Evolutionary conservation across 2,113 vertebrate genomes (phyloP).

Genomic region (Hemiprocne comata): DNA sequence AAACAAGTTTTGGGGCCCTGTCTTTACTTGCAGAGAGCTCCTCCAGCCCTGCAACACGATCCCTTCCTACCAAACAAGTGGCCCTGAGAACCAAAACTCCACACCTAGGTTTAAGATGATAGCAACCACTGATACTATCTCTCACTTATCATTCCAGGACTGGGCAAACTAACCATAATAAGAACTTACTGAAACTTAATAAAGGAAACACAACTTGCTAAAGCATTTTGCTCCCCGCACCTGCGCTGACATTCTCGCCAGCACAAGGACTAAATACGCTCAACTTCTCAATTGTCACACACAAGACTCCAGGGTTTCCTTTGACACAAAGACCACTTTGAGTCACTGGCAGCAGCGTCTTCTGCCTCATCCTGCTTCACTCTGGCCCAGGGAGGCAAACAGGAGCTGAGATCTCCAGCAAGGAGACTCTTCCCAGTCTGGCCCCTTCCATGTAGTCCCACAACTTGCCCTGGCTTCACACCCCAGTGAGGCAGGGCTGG

Average conservation of each 20-base stretch:
- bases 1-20: constrained; percentile 2
- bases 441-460: not conserved
- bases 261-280: not conserved
- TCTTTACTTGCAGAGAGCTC: not conserved
- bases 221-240: not conserved
- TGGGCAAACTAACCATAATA: not conserved
- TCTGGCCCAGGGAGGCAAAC: fast-evolving
- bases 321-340: not conserved
- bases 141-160: not conserved
- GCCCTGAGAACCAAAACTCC: constrained; percentile 31
- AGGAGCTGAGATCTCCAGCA: not conserved
- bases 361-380: not conserved
- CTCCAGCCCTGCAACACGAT: not conserved
- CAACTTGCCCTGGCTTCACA: not conserved
- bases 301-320: not conserved
- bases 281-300: not conserved
- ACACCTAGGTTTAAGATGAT: not conserved
- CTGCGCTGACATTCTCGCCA: fast-evolving
- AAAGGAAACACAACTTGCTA: not conserved
- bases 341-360: not conserved
- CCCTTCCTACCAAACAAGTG: not conserved
- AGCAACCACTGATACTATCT: constrained; percentile 1
- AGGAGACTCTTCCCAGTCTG: not conserved
- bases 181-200: not conserved
- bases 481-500: not conserved